phyloP scores from a whole-genome alignment of 1,140 invertebrate genomes.

The Cephus cinctus region DNA sequence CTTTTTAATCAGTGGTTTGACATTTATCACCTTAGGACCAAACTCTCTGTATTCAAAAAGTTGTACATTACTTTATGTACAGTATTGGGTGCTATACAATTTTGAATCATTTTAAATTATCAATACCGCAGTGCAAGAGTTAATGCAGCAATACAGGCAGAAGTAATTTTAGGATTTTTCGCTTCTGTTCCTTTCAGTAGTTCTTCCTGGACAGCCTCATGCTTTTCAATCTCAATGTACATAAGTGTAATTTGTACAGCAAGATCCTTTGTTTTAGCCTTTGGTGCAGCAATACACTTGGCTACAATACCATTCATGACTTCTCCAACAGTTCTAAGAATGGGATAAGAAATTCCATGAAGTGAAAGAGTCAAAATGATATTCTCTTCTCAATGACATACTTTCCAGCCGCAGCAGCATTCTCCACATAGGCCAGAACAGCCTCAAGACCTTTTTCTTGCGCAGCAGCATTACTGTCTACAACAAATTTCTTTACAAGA shows the following conservation, averaged over 20 bases:
- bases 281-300: slow-evolving; percentile 91
- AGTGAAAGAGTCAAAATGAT: not conserved
- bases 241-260: slow-evolving; percentile 86
- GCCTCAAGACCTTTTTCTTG: slow-evolving; percentile 96
- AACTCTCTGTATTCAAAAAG: slow-evolving; percentile 66
- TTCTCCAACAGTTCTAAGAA: slow-evolving; percentile 79
- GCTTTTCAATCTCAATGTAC: slow-evolving; percentile 96
- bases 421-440: slow-evolving; percentile 85
- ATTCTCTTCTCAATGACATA: slow-evolving; percentile 43
- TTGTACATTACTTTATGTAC: not conserved
- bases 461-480: slow-evolving; percentile 91
- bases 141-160: slow-evolving; percentile 77
- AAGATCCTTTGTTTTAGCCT: slow-evolving; percentile 88
- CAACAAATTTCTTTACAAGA: slow-evolving; percentile 94
- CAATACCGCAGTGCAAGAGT: slow-evolving; percentile 74
- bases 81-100: not conserved
- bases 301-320: slow-evolving; percentile 86
- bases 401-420: slow-evolving; percentile 79
- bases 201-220: slow-evolving; percentile 88
- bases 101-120: slow-evolving; percentile 15
- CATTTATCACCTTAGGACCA: slow-evolving; percentile 86
- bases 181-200: slow-evolving; percentile 90
- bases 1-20: slow-evolving; percentile 89
- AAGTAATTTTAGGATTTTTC: slow-evolving; percentile 94
- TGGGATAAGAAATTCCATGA: slow-evolving; percentile 2